Base-by-base conservation (phyloP, 1,140 invertebrate species). In the Drosophila kohkoa region DNA sequence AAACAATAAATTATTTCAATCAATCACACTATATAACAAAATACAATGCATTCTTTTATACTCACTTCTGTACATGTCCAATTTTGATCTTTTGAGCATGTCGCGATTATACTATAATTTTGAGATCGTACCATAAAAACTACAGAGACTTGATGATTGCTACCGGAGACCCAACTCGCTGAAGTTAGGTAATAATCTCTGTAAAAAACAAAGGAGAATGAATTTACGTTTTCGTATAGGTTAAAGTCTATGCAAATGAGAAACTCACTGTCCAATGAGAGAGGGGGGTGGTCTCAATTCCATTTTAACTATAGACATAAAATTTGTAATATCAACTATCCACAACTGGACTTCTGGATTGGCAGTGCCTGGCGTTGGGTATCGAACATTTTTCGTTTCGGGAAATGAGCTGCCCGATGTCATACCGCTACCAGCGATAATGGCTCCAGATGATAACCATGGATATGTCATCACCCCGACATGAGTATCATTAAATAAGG, bases 121-220 rank as follows among this genome's bases (percentile, higher is more conserved):
- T 99, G 98, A 38, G 96, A 95, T 76, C 98, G 94, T 82, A 97
- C 98, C 95, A 98, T 96, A 96, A 97, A 99, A 16, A 97, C 96
- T 4, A 97, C 95, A 13, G 96, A 95, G 51, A 98, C 94, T 86
- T 97, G 95, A 60, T 93, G 93, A 87, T 96, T 96, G 55, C 93
- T 92, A 63, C 82, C 75, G 75, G 96, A 96, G 57, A 97, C 95
- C 98, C 98, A 99, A 59, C 96, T 95, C 15, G 97, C 97, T 64
- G 97, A 97, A 90, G 97, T 98, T 82, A 99, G 93, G 93, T 99
- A 99, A 93, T 97, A 96, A 81, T 99, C 98, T 91, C 98, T 99
- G 43, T 15, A 51, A 54, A 51, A 15, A 51, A 54, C 43, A 15
- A 43, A 28, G 25, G 25, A 46, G 45, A 8, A 62, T 41, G 28